Conservation (phyloP, 2,888 invertebrate genomes). For the Euplagia quadripunctaria region DNA sequence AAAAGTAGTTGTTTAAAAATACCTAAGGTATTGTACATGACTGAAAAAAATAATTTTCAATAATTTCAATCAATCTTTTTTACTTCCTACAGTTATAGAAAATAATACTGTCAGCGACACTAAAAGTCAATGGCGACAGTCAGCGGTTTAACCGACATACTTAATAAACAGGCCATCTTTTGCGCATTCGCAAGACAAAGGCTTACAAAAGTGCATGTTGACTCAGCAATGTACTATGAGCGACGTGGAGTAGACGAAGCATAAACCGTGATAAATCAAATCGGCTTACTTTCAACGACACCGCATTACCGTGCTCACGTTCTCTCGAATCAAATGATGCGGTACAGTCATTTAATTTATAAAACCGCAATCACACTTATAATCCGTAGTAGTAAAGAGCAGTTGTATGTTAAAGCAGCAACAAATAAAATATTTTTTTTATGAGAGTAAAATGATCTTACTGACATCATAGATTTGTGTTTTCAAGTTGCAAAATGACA, state of each 20-base stretch:
- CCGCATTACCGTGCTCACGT: conserved; percentile 60
- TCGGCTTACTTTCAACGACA: conserved; percentile 66
- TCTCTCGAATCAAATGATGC: conserved; percentile 63
- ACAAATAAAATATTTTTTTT: background rate
- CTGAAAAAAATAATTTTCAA: background rate
- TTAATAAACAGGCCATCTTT: conserved; percentile 23
- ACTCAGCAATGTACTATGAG: conserved; percentile 48
- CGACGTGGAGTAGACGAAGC: conserved; percentile 41
- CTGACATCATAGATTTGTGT: background rate
- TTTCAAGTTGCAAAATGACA: too few species aligned
- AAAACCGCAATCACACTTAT: background rate
- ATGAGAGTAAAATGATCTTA: background rate
- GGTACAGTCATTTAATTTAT: conserved; percentile 33
- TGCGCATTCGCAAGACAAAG: conserved; percentile 18
- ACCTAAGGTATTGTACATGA: background rate
- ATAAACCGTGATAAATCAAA: conserved; percentile 56
- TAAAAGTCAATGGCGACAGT: background rate
- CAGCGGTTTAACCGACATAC: conserved; percentile 25
- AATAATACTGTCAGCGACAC: background rate
- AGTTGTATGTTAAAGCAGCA: background rate
- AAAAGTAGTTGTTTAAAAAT: background rate
- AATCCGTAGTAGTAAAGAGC: background rate
- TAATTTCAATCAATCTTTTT: too few species aligned
- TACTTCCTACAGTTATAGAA: background rate
- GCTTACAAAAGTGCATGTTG: conserved; percentile 20